Percentiles rank a stretch among this genome's conserved stretches.
phyloP scores from a whole-genome alignment of 2,888 invertebrate genomes.

The Sminthurinus aureus region DNA sequence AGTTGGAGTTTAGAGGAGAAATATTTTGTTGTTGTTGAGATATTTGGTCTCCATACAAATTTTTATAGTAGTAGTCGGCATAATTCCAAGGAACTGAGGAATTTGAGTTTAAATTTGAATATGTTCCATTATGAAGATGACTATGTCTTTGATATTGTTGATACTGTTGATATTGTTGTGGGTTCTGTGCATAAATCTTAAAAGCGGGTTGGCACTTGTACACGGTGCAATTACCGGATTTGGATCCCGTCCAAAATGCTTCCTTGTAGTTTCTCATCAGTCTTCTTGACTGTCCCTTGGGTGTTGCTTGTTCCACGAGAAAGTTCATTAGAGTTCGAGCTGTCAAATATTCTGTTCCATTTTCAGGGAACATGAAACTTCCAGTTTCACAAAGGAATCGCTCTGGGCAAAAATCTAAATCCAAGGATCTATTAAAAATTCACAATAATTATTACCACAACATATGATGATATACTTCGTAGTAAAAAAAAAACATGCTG shows the following conservation, averaged over 20 bases:
- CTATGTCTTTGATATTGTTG: background rate
- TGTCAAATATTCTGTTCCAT: slow-evolving; percentile 42
- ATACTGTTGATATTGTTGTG: background rate
- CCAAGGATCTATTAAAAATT: slow-evolving; percentile 48
- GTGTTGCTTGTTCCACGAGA: slow-evolving; percentile 53
- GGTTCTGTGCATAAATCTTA: slow-evolving; percentile 13
- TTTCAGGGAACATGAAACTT: slow-evolving; percentile 44
- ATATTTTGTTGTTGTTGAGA: background rate
- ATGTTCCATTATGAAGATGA: background rate
- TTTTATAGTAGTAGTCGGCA: slow-evolving; percentile 2
- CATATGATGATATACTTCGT: no score
- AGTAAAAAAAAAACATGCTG: background rate
- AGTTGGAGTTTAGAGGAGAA: background rate
- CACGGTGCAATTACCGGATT: slow-evolving; percentile 40
- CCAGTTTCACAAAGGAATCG: slow-evolving; percentile 54
- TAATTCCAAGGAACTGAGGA: background rate
- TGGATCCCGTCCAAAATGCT: slow-evolving; percentile 55
- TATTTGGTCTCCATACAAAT: background rate
- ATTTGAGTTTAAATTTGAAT: background rate
- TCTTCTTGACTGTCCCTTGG: slow-evolving; percentile 50
- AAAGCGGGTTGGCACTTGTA: slow-evolving; percentile 53
- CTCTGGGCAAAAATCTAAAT: slow-evolving; percentile 57
- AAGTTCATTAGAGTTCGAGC: slow-evolving; percentile 52
- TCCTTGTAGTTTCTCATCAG: slow-evolving; percentile 46
- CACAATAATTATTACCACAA: background rate